phyloP scores from a whole-genome alignment of 1,140 invertebrate genomes.

The Protaetia brevitarsis region DNA sequence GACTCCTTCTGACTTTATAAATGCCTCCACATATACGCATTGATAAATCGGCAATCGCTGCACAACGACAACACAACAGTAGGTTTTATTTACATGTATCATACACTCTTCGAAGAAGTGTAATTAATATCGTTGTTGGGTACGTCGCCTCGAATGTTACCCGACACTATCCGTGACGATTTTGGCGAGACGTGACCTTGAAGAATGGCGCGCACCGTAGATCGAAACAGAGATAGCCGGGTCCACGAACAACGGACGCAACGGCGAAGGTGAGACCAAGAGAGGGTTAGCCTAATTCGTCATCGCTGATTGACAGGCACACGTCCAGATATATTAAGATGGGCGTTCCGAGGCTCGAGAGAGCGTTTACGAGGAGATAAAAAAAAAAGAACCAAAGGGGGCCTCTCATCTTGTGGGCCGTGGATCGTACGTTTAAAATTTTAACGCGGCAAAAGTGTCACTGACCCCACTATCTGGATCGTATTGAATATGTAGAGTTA shows the following conservation, averaged over 20 bases:
- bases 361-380: background rate
- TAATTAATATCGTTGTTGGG: constrained; percentile 2
- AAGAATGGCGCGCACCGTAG: background rate
- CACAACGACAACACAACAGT: too few species aligned
- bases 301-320: constrained; percentile 1
- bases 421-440: too few species aligned
- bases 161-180: background rate
- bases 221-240: background rate
- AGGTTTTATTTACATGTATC: constrained; percentile 10
- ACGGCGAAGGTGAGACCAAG: background rate
- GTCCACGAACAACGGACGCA: background rate
- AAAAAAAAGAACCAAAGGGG: too few species aligned
- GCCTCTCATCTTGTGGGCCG: too few species aligned
- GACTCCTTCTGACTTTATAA: too few species aligned
- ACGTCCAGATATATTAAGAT: constrained; percentile 14
- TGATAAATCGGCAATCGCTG: too few species aligned
- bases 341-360: background rate
- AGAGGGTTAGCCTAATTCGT: background rate
- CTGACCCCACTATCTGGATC: too few species aligned
- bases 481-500: too few species aligned
- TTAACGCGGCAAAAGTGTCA: too few species aligned
- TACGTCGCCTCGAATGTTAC: background rate
- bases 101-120: background rate
- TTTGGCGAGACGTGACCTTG: constrained; percentile 3
- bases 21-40: too few species aligned